Conservation (phyloP, 2,797 vertebrate species). For the Borostomias antarcticus region DNA sequence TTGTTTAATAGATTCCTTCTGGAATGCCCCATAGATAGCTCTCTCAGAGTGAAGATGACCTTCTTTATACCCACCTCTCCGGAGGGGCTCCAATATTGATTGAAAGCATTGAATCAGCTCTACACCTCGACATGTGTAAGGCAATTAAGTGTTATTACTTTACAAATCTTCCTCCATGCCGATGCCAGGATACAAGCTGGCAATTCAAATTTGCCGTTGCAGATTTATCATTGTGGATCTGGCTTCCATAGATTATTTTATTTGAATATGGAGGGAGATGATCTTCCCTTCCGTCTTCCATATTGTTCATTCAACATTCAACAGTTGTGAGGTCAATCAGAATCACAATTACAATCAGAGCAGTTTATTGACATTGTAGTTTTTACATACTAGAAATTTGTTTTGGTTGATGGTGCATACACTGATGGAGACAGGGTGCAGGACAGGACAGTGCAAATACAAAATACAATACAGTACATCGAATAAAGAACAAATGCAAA, state of each 20-base stretch:
- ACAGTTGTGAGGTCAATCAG: no score
- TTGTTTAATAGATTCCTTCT: slow-evolving; percentile 49
- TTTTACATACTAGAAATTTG: no score
- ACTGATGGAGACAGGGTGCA: no score
- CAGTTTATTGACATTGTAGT: no score
- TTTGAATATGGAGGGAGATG: neutral
- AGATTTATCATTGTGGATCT: slow-evolving; percentile 23
- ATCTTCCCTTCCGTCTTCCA: neutral
- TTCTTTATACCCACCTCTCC: slow-evolving; percentile 40
- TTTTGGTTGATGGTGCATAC: no score
- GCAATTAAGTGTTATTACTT: slow-evolving; percentile 46
- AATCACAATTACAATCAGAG: no score
- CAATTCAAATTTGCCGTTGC: slow-evolving; percentile 31
- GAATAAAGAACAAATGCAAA: no score
- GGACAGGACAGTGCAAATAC: no score
- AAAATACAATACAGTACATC: no score
- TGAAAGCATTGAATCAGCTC: slow-evolving; percentile 42
- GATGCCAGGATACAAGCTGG: slow-evolving; percentile 36
- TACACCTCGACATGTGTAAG: slow-evolving; percentile 48
- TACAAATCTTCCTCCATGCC: slow-evolving; percentile 47
- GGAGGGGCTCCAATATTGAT: slow-evolving; percentile 50
- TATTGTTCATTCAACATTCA: no score
- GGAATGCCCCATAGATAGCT: slow-evolving; percentile 43
- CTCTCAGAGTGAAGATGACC: slow-evolving; percentile 41
- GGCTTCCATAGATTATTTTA: slow-evolving; percentile 6